Evolutionary conservation across 2,797 vertebrate species (phyloP), one percentile per base, ranked within the genome.

Genomic region (Onychomys arenicola): DNA sequence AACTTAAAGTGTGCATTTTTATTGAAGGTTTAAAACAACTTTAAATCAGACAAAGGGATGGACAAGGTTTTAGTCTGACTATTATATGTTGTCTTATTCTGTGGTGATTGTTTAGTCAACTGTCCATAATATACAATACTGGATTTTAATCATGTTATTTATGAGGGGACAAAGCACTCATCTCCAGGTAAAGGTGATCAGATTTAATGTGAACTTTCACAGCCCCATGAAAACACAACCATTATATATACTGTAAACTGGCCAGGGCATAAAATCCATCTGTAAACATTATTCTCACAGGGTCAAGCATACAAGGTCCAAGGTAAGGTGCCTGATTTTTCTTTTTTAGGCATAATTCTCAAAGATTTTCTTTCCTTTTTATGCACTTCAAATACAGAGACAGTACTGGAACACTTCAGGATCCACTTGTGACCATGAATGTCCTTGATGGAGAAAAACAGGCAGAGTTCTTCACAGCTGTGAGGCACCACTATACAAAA

Each of bases 161-260:
- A 99, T 98, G 98, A 98, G 97, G 98, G 98, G 97, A 97, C 97
- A 98, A 98, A 98, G 98, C 98, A 98, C 95, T 98, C 97, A 96
- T 98, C 98, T 98, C 97, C 97, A 98, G 97, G 98, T 98, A 98
- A 99, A 99, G 98, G 98, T 98, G 98, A 98, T 98, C 97, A 78
- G 98, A 98, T 98, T 98, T 95, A 97, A 98, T 98, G 98, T 99
- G 98, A 98, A 98, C 98, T 98, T 98, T 98, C 98, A 97, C 97
- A 98, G 98, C 98, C 98, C 98, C 98, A 98, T 98, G 98, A 96
- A 98, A 97, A 98, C 97, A 98, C 97, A 52, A 99, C 97, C 98
- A 98, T 98, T 99, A 99, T 99, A 96, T 99, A 99, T 99, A 99
- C 98, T 99, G 99, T 99, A 99, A 99, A 99, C 99, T 99, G 98